Base-by-base conservation (phyloP, 1,140 invertebrate species). In the Antheraea mylitta region DNA sequence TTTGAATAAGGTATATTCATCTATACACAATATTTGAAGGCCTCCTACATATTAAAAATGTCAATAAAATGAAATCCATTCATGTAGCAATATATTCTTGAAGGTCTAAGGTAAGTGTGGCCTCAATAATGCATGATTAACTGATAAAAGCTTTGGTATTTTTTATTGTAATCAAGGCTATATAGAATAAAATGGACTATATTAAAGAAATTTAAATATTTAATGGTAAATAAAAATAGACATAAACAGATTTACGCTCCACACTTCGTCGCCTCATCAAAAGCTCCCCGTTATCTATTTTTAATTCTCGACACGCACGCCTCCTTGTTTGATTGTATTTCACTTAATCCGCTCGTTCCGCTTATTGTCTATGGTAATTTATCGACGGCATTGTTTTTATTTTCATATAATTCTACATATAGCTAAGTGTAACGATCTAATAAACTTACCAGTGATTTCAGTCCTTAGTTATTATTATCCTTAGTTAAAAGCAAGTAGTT, bases 331-430 rank as follows among this genome's bases (percentile, higher is more conserved):
- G 80, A 85, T 84, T 85, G 76, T 82, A 82, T 88, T 87, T 89
- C 77, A 85, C 81, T 86, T 82, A 84, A 86, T 85, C 81, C 86
- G 74, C 79, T 74, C 83, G 85, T 88, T 90, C 80, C 87, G 87
- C 86, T 89, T 79, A 82, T 85, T 87, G 76, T 85, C 77, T 88
- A 90, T 88, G 87, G 85, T 89, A 88, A 89, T 90, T 90, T 83
- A 81, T 86, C 73, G 85, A 72, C 59, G 72, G 78, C 79, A 86
- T 90, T 91, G 87, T 90, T 91, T 53, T 91, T 90, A 88, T 88
- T 89, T 81, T 83, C 67, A 76, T 81, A 77, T 78, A 72, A 18
- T 68, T 42, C 58, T 63, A 69, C 62, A 71, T 59, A 70, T 67
- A 53, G 53, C 10, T 30, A 58, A 63, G 5, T 53, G 45, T 53